Percentiles rank a stretch among this genome's conserved stretches.
phyloP scores from a whole-genome alignment of 2,888 invertebrate genomes.

The Aphelenchoides bicaudatus region DNA sequence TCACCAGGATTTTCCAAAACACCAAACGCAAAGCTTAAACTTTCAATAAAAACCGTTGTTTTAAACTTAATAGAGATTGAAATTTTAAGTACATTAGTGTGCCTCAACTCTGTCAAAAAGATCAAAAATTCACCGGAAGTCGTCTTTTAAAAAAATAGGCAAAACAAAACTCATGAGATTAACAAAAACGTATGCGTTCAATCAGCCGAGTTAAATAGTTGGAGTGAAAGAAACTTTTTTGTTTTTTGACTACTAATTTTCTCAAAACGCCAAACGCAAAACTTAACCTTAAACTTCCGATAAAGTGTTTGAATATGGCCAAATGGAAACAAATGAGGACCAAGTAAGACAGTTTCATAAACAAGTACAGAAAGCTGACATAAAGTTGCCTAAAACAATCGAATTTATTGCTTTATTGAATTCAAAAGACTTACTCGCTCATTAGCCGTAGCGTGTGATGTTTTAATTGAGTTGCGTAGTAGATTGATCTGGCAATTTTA shows the following conservation, averaged over 20 bases:
- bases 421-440: slow-evolving; percentile 17
- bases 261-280: slow-evolving; percentile 30
- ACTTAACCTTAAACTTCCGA: slow-evolving; percentile 30
- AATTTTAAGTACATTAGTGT: too few species aligned
- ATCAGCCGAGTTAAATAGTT: too few species aligned
- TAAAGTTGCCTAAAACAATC: slow-evolving; percentile 34
- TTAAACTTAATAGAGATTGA: too few species aligned
- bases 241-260: slow-evolving; percentile 32
- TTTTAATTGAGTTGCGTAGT: slow-evolving; percentile 24
- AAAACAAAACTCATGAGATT: too few species aligned
- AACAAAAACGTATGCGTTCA: too few species aligned
- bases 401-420: slow-evolving; percentile 5
- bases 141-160: too few species aligned
- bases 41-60: too few species aligned
- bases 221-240: slow-evolving; percentile 35
- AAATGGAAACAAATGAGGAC: slow-evolving; percentile 38
- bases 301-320: slow-evolving; percentile 31
- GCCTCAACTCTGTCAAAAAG: background rate
- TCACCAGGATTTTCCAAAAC: slow-evolving; percentile 28
- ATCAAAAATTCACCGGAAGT: background rate
- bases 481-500: slow-evolving; percentile 32
- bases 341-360: slow-evolving; percentile 57
- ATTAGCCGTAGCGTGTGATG: slow-evolving; percentile 27
- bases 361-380: slow-evolving; percentile 45
- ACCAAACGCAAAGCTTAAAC: slow-evolving; percentile 29